These are phyloP conservation scores for Glaucidium brasilianum DNA, from an alignment of 2,113 vertebrate species.

Conservation along the genomic window DNA sequence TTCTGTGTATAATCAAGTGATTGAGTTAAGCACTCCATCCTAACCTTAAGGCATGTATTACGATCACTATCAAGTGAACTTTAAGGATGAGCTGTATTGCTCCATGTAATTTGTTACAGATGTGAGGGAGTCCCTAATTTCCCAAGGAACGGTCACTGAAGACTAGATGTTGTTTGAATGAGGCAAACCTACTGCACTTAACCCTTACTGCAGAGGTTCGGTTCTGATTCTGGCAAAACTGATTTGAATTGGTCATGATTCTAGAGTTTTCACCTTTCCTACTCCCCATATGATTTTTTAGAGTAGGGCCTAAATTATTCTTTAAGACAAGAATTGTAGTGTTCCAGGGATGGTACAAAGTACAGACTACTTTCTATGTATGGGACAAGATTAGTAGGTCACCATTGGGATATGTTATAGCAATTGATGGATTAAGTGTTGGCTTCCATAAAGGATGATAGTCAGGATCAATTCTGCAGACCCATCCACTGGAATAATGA, in stretches of 20 bases:
- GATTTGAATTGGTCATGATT: not conserved
- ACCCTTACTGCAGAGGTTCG: not conserved
- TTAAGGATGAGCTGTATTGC: conserved; percentile 45
- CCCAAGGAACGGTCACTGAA: conserved; percentile 56
- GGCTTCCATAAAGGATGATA: not conserved
- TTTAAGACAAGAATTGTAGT: not conserved
- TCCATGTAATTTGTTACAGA: conserved; percentile 33
- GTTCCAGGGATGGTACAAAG: not conserved
- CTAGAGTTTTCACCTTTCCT: not conserved
- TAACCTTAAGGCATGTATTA: conserved; percentile 51
- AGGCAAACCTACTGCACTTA: conserved; percentile 19
- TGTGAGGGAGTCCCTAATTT: conserved; percentile 64
- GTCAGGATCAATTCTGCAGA: not conserved
- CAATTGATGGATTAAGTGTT: not conserved
- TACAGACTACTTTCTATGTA: not conserved
- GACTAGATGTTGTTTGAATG: conserved; percentile 31
- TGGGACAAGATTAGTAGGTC: not conserved
- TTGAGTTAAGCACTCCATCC: conserved; percentile 13
- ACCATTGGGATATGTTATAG: not conserved
- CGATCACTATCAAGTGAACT: conserved; percentile 47
- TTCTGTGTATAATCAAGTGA: conserved; percentile 26
- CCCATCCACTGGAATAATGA: not conserved
- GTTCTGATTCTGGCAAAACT: not conserved
- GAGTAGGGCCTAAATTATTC: not conserved
- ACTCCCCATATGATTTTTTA: not conserved